Base-by-base conservation (phyloP, 2,888 invertebrate species). In the Macrophya alboannulata region DNA sequence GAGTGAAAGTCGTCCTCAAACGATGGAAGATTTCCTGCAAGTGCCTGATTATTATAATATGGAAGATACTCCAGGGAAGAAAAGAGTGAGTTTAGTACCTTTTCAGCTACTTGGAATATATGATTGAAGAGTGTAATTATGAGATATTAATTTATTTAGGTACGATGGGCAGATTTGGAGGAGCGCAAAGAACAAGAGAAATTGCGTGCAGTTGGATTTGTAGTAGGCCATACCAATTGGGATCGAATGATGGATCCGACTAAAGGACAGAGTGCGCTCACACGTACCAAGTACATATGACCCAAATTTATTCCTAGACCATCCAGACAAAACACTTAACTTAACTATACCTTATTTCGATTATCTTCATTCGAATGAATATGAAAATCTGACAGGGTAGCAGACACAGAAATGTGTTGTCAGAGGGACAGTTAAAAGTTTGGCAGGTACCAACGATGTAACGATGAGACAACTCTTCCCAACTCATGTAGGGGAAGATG, bases 161-260 rank as follows among this genome's bases (percentile, higher is more conserved):
- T 99, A 90, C 97, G 99, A 91, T 99, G 99, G 99, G 99, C 99
- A 81, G 99, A 99, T 94, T 95, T 99, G 92, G 99, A 99, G 95
- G 99, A 99, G 94, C 95, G 97, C 92, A 97, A 97, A 91, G 95
- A 97, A 91, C 98, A 98, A 94, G 97, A 97, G 93, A 97, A 98
- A 94, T 97, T 98, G 96, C 96, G 98, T 83, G 98, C 98, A 43
- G 97, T 99, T 87, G 99, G 99, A 37, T 99, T 99, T 94, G 98
- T 99, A 83, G 98, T 99, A 86, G 99, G 99, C 0, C 98, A 98
- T 92, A 99, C 99, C 0, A 98, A 99, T 93, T 99, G 99, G 99
- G 96, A 97, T 88, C 95, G 98, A 88, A 98, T 99, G 97, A 98
- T 98, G 94, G 99, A 99, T 94, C 98, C 98, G 3, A 96, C 97